Evolutionary conservation across 2,113 vertebrate genomes (phyloP).

Genomic region (Melanostigma gelatinosum): DNA sequence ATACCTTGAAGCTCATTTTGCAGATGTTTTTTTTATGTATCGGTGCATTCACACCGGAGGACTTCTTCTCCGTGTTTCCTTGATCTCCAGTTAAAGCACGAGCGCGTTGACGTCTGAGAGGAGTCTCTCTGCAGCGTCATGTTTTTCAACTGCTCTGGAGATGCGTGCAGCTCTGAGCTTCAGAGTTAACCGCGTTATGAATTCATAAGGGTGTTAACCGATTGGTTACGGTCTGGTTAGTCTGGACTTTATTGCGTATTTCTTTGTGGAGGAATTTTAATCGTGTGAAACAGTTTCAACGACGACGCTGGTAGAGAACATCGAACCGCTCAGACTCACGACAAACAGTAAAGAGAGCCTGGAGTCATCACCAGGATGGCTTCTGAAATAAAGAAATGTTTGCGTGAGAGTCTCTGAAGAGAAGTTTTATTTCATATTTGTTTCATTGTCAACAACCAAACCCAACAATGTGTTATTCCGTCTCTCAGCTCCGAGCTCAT

Average conservation of each 20-base stretch:
- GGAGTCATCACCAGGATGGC: no score
- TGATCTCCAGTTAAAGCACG: background rate
- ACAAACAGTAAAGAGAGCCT: background rate
- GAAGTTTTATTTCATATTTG: no score
- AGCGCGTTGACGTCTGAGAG: background rate
- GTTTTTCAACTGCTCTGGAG: background rate
- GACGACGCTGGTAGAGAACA: no score
- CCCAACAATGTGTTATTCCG: no score
- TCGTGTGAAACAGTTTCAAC: background rate
- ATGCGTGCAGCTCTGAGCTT: background rate
- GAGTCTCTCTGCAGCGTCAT: background rate
- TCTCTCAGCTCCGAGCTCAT: background rate
- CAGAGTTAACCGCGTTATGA: no score
- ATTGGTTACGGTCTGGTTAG: no score
- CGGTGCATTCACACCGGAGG: background rate
- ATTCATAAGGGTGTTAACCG: no score
- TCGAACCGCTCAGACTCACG: no score
- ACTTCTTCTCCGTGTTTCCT: background rate
- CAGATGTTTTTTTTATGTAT: background rate
- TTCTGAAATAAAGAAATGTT: background rate
- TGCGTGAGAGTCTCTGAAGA: no score
- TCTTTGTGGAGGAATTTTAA: background rate
- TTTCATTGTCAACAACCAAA: no score
- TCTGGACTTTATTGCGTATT: no score
- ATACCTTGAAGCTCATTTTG: background rate